Percentiles rank a stretch among this genome's conserved stretches.
phyloP scores from a whole-genome alignment of 2,888 invertebrate genomes.

The Ichneumon xanthorius region DNA sequence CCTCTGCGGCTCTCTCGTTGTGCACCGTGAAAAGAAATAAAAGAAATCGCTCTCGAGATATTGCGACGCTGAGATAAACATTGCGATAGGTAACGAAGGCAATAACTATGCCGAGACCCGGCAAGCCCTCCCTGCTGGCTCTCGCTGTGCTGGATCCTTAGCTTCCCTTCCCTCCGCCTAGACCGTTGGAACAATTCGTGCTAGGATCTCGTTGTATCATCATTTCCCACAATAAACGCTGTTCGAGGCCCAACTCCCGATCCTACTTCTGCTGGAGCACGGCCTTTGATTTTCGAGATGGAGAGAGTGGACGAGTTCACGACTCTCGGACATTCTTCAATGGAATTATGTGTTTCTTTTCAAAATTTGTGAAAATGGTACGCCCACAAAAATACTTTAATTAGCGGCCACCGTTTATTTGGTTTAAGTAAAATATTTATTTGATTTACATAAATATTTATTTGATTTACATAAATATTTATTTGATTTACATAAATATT shows the following conservation, averaged over 20 bases:
- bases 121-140: constrained; percentile 43
- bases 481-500: too few relatives aligned
- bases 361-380: neutral
- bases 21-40: neutral
- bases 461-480: too few relatives aligned
- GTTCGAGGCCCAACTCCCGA: constrained; percentile 39
- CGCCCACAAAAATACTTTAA: too few relatives aligned
- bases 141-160: neutral
- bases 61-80: constrained; percentile 68
- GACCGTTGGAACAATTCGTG: constrained; percentile 49
- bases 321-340: neutral
- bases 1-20: constrained; percentile 3
- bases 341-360: neutral
- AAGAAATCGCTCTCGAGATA: constrained; percentile 60
- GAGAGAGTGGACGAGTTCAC: constrained; percentile 6
- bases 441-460: too few relatives aligned
- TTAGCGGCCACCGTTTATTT: too few relatives aligned
- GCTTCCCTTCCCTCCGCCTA: constrained; percentile 11
- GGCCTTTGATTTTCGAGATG: constrained; percentile 2
- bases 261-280: constrained; percentile 22
- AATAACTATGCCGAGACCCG: constrained; percentile 65
- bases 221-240: constrained; percentile 62
- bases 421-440: too few relatives aligned
- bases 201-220: constrained; percentile 49
- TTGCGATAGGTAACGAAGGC: constrained; percentile 67